Evolutionary conservation across 2,113 vertebrate species (phyloP).

Genomic region (Hyperopisus bebe): DNA sequence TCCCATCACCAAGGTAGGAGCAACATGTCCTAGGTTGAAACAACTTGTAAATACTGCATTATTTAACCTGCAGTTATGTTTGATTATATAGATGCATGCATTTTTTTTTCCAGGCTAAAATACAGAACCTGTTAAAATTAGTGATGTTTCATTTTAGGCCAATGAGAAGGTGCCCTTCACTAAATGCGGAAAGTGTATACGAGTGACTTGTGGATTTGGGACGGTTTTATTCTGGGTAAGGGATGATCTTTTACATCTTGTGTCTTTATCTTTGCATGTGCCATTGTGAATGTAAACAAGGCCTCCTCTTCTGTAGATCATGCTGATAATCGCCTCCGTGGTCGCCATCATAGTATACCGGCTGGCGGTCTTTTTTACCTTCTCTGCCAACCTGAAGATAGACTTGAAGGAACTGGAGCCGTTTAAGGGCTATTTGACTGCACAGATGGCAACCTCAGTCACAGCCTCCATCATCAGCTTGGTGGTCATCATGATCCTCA

Average conservation of each 20-base stretch:
- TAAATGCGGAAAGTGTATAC: conserved; percentile 74
- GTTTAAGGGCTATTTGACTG: conserved; percentile 80
- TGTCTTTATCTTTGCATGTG: background rate
- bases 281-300: background rate
- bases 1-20: conserved; percentile 66
- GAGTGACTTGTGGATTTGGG: conserved; percentile 76
- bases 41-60: background rate
- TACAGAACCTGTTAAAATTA: background rate
- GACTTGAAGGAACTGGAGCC: conserved; percentile 65
- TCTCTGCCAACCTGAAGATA: conserved; percentile 71
- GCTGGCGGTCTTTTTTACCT: conserved; percentile 79
- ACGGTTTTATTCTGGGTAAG: conserved; percentile 92
- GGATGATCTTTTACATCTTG: background rate
- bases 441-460: conserved; percentile 83
- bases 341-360: conserved; percentile 87
- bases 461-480: conserved; percentile 87
- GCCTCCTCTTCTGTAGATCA: conserved; percentile 60
- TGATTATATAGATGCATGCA: background rate
- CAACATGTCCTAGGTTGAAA: background rate
- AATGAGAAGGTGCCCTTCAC: conserved; percentile 80
- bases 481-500: conserved; percentile 85
- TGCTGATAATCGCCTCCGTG: conserved; percentile 82
- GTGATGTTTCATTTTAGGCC: conserved; percentile 50
- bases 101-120: background rate
- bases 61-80: background rate